Conservation (phyloP, 2,888 invertebrate species). For the Drosophila ochracea region DNA sequence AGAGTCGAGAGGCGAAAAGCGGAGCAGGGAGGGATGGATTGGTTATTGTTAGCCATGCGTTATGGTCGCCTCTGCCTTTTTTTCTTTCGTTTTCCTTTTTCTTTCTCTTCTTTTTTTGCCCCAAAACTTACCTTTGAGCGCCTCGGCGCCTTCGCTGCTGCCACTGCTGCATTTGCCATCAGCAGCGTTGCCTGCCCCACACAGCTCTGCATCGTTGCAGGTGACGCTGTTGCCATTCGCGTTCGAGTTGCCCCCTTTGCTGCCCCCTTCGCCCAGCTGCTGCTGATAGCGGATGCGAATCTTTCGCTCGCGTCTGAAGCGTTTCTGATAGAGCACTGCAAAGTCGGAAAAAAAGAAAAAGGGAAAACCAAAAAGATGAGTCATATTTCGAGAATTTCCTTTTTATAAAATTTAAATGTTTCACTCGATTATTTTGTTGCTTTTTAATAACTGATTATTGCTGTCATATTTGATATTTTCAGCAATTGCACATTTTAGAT, state of each 20-base stretch:
- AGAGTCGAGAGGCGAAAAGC: slow-evolving; percentile 19
- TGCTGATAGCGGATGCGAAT: slow-evolving; percentile 93
- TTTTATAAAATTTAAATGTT: neutral
- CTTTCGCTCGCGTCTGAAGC: slow-evolving; percentile 94
- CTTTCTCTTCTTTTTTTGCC: slow-evolving; percentile 9
- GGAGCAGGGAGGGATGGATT: slow-evolving; percentile 14
- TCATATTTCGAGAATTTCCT: neutral
- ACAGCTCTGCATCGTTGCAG: slow-evolving; percentile 58
- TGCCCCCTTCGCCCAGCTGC: slow-evolving; percentile 90
- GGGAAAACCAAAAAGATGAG: neutral
- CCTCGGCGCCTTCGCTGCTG: slow-evolving; percentile 66
- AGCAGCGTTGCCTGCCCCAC: slow-evolving; percentile 40
- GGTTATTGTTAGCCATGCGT: slow-evolving; percentile 61
- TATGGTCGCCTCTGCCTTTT: slow-evolving; percentile 45
- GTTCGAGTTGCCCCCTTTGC: slow-evolving; percentile 87
- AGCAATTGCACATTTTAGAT: neutral
- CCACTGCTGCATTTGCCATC: slow-evolving; percentile 58
- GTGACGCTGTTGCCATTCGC: slow-evolving; percentile 60
- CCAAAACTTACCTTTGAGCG: slow-evolving; percentile 66
- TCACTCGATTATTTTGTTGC: neutral
- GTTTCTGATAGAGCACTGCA: slow-evolving; percentile 95
- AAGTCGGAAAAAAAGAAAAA: neutral
- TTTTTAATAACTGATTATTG: neutral
- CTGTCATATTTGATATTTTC: neutral
- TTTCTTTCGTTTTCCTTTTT: neutral